Evolutionary conservation across 2,888 invertebrate species (phyloP), one percentile per base, ranked within the genome.

Genomic region (Allolobophora icterica): DNA sequence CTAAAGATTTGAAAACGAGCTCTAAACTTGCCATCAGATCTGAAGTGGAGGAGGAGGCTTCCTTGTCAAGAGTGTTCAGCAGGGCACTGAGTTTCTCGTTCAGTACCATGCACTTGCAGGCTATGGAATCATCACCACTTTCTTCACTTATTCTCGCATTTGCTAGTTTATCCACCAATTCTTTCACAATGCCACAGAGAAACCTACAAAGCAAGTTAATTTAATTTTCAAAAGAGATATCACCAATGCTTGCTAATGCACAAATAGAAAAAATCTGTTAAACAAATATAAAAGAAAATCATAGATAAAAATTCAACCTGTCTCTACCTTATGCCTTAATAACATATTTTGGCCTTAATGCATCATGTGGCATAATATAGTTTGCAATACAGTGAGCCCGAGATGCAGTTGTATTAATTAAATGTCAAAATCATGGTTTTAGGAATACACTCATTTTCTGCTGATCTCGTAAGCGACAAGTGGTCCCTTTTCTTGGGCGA

Each of bases 121-220:
- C 58, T 21, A 93, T 91, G n/a, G 93, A 92, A 38, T 92, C 92
- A 34, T 92, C 93, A 34, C 83, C 35, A 87, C 35, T 87, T 34
- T 87, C 87, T 87, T 87, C 87, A 19, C 38, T 24, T 35, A 34
- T 3, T 19, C 6, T 87, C 34, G 71, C 71, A n/a, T 38, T 87
- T 38, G 95, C 96, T 71, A 96, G 96, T 94, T 95, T 96, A 71
- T 96, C 95, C 52, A 97, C 96, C 94, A 98, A 97, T 93, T 97
- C 97, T 94, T 97, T 97, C 40, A 98, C 97, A 0, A 97, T 97
- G 94, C 97, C 97, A 95, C 97, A 97, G 30, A 98, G 95, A 58
- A 97, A 96, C 95, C 95, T 95, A 35, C 34, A 87, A 34, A 87
- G 87, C 35, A 87, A 71, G 4, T 52, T 52, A 13, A 52, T 21